These are phyloP conservation scores for Carassius gibelio DNA, from an alignment of 2,113 vertebrate species.

Conservation along the genomic window DNA sequence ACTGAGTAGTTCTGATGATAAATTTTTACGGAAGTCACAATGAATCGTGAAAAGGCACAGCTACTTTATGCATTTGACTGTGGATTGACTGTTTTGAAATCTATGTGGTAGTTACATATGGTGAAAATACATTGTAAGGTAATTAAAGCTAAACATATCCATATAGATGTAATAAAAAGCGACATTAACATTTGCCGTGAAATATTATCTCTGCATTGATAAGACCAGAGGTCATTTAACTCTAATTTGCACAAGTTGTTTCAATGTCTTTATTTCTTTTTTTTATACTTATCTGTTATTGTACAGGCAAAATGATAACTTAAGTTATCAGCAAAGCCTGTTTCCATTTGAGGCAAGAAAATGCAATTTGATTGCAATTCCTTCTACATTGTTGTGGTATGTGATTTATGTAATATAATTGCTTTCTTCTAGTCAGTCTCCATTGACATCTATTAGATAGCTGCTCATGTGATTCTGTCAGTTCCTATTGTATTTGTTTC, in stretches of 20 bases:
- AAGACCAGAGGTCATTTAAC: conserved; percentile 19
- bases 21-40: too few species aligned
- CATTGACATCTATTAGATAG: conserved; percentile 55
- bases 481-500: conserved; percentile 55
- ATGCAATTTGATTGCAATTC: conserved; percentile 26
- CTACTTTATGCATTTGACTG: too few species aligned
- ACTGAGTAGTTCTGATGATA: too few species aligned
- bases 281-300: neutral
- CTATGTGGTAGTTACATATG: too few species aligned
- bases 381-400: conserved; percentile 31
- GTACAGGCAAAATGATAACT: neutral
- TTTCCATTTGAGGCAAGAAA: neutral
- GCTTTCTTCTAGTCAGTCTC: conserved; percentile 55
- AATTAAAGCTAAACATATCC: conserved; percentile 21
- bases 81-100: too few species aligned
- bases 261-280: neutral
- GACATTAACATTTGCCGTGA: neutral
- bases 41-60: too few species aligned
- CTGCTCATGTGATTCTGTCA: conserved; percentile 53
- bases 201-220: neutral
- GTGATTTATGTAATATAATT: conserved; percentile 54
- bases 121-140: neutral
- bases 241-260: conserved; percentile 19
- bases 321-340: neutral
- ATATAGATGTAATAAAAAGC: neutral